Percentiles rank a stretch among this genome's conserved stretches.
These are phyloP conservation scores for Chironomus striatipennis DNA, from an alignment of 1,140 invertebrate species.

Conservation along the genomic window DNA sequence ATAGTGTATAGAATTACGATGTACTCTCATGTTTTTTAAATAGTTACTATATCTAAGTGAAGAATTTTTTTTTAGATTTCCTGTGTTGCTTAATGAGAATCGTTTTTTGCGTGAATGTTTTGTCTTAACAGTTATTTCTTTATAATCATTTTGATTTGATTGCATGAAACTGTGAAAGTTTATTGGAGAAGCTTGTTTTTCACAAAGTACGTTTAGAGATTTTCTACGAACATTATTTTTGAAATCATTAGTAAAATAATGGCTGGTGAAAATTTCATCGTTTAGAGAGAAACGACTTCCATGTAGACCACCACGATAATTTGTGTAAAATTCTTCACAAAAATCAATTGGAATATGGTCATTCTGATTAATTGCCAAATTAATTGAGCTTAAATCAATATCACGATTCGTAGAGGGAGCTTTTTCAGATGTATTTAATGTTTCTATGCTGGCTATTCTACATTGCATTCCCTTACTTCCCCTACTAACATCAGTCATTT, in stretches of 20 bases:
- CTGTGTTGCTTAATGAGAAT: slow-evolving; percentile 23
- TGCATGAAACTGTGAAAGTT: not conserved
- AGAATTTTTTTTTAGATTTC: slow-evolving; percentile 34
- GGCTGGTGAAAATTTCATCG: not conserved
- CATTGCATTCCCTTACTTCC: slow-evolving; percentile 31
- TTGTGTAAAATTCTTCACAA: not conserved
- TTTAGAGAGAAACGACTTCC: slow-evolving; percentile 23
- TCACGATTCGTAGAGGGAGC: slow-evolving; percentile 28
- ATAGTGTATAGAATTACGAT: slow-evolving; percentile 71
- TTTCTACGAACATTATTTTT: slow-evolving; percentile 15
- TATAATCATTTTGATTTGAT: not conserved
- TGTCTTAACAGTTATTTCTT: slow-evolving; percentile 18
- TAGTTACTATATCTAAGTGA: slow-evolving; percentile 50
- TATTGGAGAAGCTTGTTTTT: not conserved
- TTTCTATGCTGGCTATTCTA: slow-evolving; percentile 35
- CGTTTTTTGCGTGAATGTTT: slow-evolving; percentile 29
- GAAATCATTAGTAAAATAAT: not conserved
- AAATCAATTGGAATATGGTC: not conserved
- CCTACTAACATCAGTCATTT: slow-evolving; percentile 33
- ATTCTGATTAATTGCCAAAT: not conserved
- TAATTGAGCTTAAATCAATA: not conserved
- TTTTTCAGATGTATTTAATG: slow-evolving; percentile 37
- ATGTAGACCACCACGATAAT: not conserved
- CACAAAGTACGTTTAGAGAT: slow-evolving; percentile 22
- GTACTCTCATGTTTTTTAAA: slow-evolving; percentile 63